Conservation (phyloP, 2,113 vertebrate species). For the Columba livia region DNA sequence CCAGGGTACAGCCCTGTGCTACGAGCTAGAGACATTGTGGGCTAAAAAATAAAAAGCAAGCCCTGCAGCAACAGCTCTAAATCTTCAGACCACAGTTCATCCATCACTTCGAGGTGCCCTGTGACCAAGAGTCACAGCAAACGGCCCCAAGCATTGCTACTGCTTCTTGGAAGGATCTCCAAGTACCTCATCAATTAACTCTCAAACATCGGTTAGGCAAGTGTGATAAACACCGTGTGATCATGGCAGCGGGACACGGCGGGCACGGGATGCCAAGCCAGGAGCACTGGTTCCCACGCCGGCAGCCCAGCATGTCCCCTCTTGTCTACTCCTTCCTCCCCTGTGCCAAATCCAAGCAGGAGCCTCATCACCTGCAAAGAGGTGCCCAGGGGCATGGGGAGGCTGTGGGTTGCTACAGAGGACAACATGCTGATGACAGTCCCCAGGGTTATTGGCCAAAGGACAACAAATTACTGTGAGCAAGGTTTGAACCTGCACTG, state of each 20-base stretch:
- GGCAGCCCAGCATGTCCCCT: background rate
- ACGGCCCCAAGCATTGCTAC: background rate
- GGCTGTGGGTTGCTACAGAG: background rate
- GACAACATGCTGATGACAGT: background rate
- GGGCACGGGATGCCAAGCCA: background rate
- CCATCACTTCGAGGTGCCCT: background rate
- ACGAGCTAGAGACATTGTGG: background rate
- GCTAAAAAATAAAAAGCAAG: background rate
- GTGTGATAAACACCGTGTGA: background rate
- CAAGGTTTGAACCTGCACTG: background rate
- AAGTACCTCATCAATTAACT: background rate
- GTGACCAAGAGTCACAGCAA: background rate
- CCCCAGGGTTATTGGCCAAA: background rate
- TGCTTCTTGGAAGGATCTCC: background rate
- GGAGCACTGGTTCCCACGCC: background rate
- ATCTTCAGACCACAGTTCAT: background rate
- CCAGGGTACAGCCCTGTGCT: accelerated
- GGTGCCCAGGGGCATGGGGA: background rate
- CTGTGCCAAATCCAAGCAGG: background rate
- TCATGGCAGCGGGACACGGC: accelerated
- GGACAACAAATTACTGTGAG: background rate
- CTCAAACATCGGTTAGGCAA: background rate
- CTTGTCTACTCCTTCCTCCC: background rate
- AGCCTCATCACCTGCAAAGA: background rate
- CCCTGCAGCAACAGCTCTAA: background rate